Evolutionary conservation across 2,113 vertebrate species (phyloP).

Genomic region (Boulengeromyrus knoepffleri): DNA sequence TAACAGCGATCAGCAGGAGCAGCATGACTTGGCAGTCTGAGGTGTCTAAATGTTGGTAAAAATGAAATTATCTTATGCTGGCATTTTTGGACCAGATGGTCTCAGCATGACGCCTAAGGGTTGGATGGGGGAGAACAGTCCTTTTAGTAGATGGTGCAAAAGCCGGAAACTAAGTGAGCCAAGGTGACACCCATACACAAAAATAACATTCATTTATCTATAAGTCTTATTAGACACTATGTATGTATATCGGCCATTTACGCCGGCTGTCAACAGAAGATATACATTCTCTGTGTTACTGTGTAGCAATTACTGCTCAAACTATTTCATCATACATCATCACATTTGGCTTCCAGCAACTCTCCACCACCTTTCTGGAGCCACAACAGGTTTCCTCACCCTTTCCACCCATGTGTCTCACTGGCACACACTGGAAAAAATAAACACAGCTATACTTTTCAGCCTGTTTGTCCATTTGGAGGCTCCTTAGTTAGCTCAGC

Average conservation of each 20-base stretch:
- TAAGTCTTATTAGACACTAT: neutral
- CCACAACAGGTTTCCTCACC: neutral
- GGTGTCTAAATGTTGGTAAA: slow-evolving; percentile 42
- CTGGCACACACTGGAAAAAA: neutral
- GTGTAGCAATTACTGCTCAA: neutral
- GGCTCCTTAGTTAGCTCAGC: neutral
- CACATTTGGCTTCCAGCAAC: neutral
- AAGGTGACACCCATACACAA: neutral
- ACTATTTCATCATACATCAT: neutral
- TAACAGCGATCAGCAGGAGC: slow-evolving; percentile 21
- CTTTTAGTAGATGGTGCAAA: neutral
- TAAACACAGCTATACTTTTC: neutral
- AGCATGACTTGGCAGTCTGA: slow-evolving; percentile 27
- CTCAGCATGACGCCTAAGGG: slow-evolving; percentile 20
- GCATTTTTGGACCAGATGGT: slow-evolving; percentile 46
- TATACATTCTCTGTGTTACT: neutral
- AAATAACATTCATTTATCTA: neutral
- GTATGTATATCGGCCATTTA: neutral
- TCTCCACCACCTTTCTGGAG: neutral
- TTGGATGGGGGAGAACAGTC: neutral
- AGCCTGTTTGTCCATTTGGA: neutral
- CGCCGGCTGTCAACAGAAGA: neutral
- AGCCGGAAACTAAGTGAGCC: neutral
- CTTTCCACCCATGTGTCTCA: neutral
- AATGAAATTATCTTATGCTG: slow-evolving; percentile 41